Percentiles rank a stretch among this genome's conserved stretches.
Conservation (phyloP, 2,113 vertebrate species). For the Cottus gobio region DNA sequence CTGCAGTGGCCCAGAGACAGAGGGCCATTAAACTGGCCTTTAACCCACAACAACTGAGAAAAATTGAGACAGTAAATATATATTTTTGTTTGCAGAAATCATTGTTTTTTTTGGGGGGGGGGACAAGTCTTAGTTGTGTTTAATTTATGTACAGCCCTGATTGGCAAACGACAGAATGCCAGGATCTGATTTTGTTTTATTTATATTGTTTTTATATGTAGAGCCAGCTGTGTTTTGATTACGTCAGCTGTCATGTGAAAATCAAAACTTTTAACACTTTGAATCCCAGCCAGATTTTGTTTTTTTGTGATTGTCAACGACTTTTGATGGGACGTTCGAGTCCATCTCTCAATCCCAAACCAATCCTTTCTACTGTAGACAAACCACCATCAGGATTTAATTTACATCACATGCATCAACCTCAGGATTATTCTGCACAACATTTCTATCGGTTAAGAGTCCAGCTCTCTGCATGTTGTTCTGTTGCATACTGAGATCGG, state of each 20-base stretch:
- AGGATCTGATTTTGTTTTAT: too few species aligned
- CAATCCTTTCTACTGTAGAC: not conserved
- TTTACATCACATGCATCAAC: not conserved
- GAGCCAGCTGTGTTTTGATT: not conserved
- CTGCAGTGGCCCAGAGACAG: slow-evolving; percentile 2
- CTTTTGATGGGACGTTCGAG: too few species aligned
- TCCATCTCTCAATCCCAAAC: not conserved
- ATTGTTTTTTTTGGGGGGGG: not conserved
- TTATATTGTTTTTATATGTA: not conserved
- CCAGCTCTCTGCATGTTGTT: not conserved
- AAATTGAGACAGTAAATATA: not conserved
- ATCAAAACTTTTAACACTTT: not conserved
- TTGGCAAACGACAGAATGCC: too few species aligned
- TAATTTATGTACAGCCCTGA: not conserved
- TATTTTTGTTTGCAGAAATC: not conserved
- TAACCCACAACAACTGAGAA: not conserved
- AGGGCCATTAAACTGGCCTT: not conserved
- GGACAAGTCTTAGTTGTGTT: not conserved
- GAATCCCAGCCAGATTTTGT: not conserved
- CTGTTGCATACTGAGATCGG: not conserved
- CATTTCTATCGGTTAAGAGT: not conserved
- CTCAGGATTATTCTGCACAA: not conserved
- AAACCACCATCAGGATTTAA: not conserved
- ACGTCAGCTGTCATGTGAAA: not conserved
- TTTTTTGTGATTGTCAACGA: not conserved